phyloP scores from a whole-genome alignment of 2,113 vertebrate genomes.

The Phycodurus eques region DNA sequence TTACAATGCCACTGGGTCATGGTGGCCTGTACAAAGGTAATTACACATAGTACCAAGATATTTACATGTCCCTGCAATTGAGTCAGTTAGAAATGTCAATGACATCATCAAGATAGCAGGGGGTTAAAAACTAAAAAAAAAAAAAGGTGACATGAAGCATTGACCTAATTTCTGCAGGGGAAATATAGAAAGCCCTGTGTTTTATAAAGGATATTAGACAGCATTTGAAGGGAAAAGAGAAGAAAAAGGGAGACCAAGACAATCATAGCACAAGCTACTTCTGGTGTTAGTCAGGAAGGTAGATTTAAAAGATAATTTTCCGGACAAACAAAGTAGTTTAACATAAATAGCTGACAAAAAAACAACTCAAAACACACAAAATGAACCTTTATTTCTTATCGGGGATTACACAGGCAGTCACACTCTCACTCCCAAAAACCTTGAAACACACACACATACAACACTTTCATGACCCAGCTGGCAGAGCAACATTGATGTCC shows the following conservation, averaged over 20 bases:
- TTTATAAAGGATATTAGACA: constrained; percentile 10
- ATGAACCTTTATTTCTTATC: constrained; percentile 20
- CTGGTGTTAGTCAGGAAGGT: constrained; percentile 34
- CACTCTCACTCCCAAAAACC: constrained; percentile 4
- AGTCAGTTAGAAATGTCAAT: constrained; percentile 39
- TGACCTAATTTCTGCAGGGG: constrained; percentile 28
- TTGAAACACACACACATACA: constrained; percentile 12
- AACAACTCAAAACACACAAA: constrained; percentile 14
- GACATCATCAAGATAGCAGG: constrained; percentile 55
- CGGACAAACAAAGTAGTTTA: constrained; percentile 17
- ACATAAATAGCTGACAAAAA: constrained; percentile 43
- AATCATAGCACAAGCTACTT: neutral
- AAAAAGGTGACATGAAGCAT: constrained; percentile 42
- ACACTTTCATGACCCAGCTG: constrained; percentile 61
- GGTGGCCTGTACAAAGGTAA: constrained; percentile 55
- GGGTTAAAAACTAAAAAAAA: constrained; percentile 39
- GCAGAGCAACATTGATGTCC: constrained; percentile 50
- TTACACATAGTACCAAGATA: constrained; percentile 50
- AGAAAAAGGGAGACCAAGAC: neutral
- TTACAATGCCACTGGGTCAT: constrained; percentile 68
- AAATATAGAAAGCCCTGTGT: constrained; percentile 34
- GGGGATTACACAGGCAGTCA: constrained; percentile 31
- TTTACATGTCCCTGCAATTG: constrained; percentile 60
- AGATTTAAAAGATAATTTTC: constrained; percentile 8
- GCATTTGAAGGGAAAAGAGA: neutral